Evolutionary conservation across 2,888 invertebrate species (phyloP).

Genomic region (Lasioglossum marginatum): DNA sequence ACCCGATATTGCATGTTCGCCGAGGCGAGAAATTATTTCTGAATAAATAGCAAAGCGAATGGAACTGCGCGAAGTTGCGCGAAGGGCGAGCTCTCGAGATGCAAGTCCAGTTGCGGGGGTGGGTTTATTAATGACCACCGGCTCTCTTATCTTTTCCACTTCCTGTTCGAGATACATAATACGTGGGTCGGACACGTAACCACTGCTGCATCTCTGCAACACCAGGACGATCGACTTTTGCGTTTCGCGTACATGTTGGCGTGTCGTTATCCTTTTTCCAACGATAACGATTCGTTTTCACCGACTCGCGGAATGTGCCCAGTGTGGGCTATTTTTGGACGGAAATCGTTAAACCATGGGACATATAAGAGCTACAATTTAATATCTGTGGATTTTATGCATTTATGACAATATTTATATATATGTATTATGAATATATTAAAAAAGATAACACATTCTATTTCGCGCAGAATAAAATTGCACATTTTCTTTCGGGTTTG

Average conservation of each 20-base stretch:
- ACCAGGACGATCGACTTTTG: slow-evolving; percentile 39
- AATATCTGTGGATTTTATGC: too few relatives aligned
- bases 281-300: slow-evolving; percentile 21
- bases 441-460: too few relatives aligned
- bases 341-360: neutral
- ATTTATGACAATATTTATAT: too few relatives aligned
- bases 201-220: slow-evolving; percentile 55
- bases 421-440: too few relatives aligned
- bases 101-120: slow-evolving; percentile 50
- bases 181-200: slow-evolving; percentile 68
- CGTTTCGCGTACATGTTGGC: neutral
- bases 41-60: slow-evolving; percentile 29
- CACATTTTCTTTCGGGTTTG: too few relatives aligned
- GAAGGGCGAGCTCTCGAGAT: slow-evolving; percentile 48
- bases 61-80: slow-evolving; percentile 20
- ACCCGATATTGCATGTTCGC: neutral
- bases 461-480: too few relatives aligned
- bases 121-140: slow-evolving; percentile 76
- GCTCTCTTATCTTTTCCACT: slow-evolving; percentile 78
- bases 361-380: too few relatives aligned
- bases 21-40: slow-evolving; percentile 15
- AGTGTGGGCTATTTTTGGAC: neutral
- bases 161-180: slow-evolving; percentile 75
- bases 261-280: slow-evolving; percentile 38
- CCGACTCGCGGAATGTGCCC: neutral